These are phyloP conservation scores for Microcebus griseorufus DNA, from an alignment of 2,113 vertebrate genomes.

Conservation along the genomic window DNA sequence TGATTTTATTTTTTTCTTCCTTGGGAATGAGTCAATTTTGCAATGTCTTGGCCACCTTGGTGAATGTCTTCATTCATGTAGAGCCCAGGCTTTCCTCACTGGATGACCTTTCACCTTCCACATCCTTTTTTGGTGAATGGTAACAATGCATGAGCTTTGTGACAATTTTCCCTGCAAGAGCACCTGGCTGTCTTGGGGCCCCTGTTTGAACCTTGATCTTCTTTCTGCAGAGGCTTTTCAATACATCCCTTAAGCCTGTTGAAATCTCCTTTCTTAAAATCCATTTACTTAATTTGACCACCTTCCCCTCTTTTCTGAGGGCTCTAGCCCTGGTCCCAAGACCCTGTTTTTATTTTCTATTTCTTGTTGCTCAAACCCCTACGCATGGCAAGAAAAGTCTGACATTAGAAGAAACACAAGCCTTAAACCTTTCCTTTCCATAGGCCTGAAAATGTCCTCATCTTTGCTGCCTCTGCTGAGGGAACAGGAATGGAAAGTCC, in stretches of 20 bases:
- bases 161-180: neutral
- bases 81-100: neutral
- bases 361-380: neutral
- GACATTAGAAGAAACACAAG: neutral
- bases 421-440: neutral
- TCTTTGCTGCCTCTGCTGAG: neutral
- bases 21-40: neutral
- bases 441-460: neutral
- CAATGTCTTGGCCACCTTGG: neutral
- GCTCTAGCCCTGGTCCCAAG: neutral
- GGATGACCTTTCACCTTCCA: neutral
- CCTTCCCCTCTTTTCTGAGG: neutral
- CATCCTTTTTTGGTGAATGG: neutral
- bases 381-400: neutral
- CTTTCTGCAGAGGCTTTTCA: neutral
- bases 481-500: neutral
- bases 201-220: neutral
- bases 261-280: conserved; percentile 47
- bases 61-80: neutral
- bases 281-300: conserved; percentile 45
- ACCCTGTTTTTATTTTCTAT: neutral
- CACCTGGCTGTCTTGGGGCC: neutral
- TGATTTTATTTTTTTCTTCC: neutral
- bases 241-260: conserved; percentile 9
- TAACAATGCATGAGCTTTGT: neutral